Base-by-base conservation (phyloP, 2,113 vertebrate species). In the Microcebus jonahi region DNA sequence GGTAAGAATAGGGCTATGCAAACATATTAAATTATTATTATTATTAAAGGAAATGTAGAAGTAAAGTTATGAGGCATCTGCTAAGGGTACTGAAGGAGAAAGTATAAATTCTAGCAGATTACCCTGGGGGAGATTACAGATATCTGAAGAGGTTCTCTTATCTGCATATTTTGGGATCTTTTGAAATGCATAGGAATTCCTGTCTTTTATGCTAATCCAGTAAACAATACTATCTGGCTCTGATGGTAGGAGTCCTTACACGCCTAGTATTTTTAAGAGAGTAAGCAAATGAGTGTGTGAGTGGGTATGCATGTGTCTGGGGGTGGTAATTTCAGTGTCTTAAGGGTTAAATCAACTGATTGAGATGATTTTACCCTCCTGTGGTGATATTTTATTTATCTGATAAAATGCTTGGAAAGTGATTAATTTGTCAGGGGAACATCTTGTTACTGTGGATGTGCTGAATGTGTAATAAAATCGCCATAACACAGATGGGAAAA, bases 401-500 rank as follows among this genome's bases (percentile, higher is more conserved):
- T 98, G 98, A 98, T 99, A 98, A 99, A 98, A 99, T 98, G 96
- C 98, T 97, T 97, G 97, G 98, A 98, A 99, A 98, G 96, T 98
- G 97, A 99, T 99, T 99, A 98, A 98, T 99, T 99, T 99, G 98
- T 99, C 98, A 98, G 87, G 98, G 98, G 98, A 98, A 98, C 98
- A 98, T 98, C 98, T 98, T 98, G 98, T 98, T 99, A 98, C 98
- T 99, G 98, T 99, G 99, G 99, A 99, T 99, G 99, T 99, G 99
- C 98, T 98, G 99, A 99, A 99, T 99, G 98, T 99, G 98, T 99
- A 99, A 99, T 99, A 99, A 99, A 99, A 99, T 99, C 98, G 98
- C 98, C 98, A 98, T 99, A 99, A 99, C 98, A 98, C 98, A 99
- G 99, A 98, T 99, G 98, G 98, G 98, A 98, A 98, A 99, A 98